Evolutionary conservation across 2,888 invertebrate species (phyloP), one percentile per base, ranked within the genome.

Genomic region (Aethes cnicana): DNA sequence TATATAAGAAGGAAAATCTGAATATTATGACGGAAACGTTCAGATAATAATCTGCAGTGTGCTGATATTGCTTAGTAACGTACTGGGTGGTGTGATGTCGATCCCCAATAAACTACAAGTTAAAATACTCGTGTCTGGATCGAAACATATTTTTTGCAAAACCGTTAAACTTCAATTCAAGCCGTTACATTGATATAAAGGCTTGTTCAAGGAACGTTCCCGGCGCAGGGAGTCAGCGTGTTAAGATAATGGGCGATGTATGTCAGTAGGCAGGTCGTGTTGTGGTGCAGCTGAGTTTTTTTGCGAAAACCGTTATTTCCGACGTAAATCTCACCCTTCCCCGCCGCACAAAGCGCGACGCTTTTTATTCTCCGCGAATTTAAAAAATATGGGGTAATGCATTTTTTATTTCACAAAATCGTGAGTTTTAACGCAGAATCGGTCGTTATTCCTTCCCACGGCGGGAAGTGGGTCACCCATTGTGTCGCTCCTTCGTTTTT

Each of bases 401-500:
- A 81, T 74, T 89, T 88, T 88, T 88, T 88, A 86, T 84, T 72
- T 70, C 68, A 74, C 74, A 82, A 81, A 50, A 69, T 70, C 62
- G 70, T 67, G 64, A 62, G 69, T 64, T 71, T 63, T 65, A 65
- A 69, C 77, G 78, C 71, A 81, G 81, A 78, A 79, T 66, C 76
- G 68, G 74, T 77, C 84, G 89, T 88, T 88, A 89, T 84, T 86
- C 83, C 81, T 88, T 88, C 89, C 89, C 89, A 89, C 89, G 89
- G 85, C 83, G 84, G 84, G 86, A 88, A 85, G 77, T 88, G 89
- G 89, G 89, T 87, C 89, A 88, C 69, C 75, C 81, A 81, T 86
- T 86, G 88, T 87, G 83, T 80, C 70, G 74, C 67, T 80, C 74
- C 76, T 72, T 72, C 78, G 79, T 76, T 85, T 86, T 88, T 85